Conservation (phyloP, 1,140 invertebrate species). For the Fopius arisanus region DNA sequence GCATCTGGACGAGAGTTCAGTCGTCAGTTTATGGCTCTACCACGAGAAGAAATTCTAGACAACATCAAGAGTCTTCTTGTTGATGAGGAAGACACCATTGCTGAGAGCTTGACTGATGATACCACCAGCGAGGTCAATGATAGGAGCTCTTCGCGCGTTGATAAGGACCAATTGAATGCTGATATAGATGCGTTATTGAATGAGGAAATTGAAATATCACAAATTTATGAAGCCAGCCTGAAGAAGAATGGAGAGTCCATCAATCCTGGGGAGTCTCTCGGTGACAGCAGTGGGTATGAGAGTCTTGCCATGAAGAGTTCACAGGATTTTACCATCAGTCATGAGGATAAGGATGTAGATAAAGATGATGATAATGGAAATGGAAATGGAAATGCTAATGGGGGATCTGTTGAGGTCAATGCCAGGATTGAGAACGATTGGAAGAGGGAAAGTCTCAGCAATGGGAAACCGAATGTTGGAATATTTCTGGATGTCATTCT, state of each 20-base stretch:
- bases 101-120: slow-evolving; percentile 3
- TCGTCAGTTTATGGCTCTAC: slow-evolving; percentile 28
- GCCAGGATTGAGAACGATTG: not conserved
- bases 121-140: slow-evolving; percentile 17
- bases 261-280: slow-evolving; percentile 63
- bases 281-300: slow-evolving; percentile 85
- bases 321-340: slow-evolving; percentile 51
- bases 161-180: slow-evolving; percentile 52
- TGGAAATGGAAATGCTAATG: not conserved
- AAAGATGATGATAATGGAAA: slow-evolving; percentile 37
- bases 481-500: slow-evolving; percentile 85
- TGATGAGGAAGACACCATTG: slow-evolving; percentile 9
- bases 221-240: slow-evolving; percentile 13
- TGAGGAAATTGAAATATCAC: slow-evolving; percentile 39
- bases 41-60: slow-evolving; percentile 48
- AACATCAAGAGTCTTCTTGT: slow-evolving; percentile 51
- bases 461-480: slow-evolving; percentile 56
- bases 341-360: slow-evolving; percentile 63
- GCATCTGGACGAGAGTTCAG: not conserved
- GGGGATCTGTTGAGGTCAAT: not conserved
- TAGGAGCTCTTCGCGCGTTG: slow-evolving; percentile 24
- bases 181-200: slow-evolving; percentile 58
- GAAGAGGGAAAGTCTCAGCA: slow-evolving; percentile 43
- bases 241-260: slow-evolving; percentile 40
- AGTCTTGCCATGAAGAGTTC: slow-evolving; percentile 75